Percentiles rank a stretch among this genome's conserved stretches.
These are phyloP conservation scores for Cataglyphis hispanica DNA, from an alignment of 1,140 invertebrate species.

Conservation along the genomic window DNA sequence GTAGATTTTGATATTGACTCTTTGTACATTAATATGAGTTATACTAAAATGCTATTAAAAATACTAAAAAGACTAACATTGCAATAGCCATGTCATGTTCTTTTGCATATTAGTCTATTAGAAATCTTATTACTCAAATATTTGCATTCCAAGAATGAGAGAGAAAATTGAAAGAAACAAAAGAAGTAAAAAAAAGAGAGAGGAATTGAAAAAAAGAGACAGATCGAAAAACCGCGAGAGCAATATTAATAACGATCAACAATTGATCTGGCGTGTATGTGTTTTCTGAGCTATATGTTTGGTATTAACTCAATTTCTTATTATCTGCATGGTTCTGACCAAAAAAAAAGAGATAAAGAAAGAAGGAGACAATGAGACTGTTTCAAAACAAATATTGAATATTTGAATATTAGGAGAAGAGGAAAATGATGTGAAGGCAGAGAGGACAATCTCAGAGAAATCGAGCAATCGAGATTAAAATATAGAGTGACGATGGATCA, in stretches of 20 bases:
- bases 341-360: constrained; percentile 19
- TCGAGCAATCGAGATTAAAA: constrained; percentile 23
- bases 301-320: constrained; percentile 38
- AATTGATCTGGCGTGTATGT: constrained; percentile 13
- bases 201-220: neutral
- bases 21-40: neutral
- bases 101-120: neutral
- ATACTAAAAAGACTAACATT: constrained; percentile 11
- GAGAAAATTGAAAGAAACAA: neutral
- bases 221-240: neutral
- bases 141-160: constrained; percentile 19
- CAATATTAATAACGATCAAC: neutral
- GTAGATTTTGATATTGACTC: neutral
- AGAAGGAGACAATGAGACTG: constrained; percentile 28
- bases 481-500: constrained; percentile 46
- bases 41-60: neutral
- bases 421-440: constrained; percentile 7
- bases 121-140: constrained; percentile 13
- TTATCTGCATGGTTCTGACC: constrained; percentile 45
- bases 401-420: constrained; percentile 33
- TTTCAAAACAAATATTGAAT: constrained; percentile 17
- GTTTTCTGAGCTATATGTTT: constrained; percentile 34
- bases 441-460: constrained; percentile 15
- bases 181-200: neutral
- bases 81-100: neutral